Conservation (phyloP, 2,113 vertebrate species). For the Phylloscopus whistleri region DNA sequence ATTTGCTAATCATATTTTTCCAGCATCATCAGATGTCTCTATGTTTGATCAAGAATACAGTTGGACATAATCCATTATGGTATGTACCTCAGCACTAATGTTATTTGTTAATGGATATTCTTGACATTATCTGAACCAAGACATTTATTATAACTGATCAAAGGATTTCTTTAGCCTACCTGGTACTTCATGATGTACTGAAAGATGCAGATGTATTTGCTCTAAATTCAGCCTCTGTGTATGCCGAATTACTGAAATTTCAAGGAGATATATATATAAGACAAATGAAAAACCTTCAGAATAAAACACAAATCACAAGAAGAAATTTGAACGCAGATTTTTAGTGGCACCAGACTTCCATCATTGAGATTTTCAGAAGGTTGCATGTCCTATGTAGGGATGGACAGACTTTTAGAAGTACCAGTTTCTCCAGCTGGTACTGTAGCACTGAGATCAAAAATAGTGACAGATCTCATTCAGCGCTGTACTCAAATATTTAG, state of each 20-base stretch:
- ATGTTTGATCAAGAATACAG: not conserved
- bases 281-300: not conserved
- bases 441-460: not conserved
- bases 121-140: not conserved
- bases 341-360: not conserved
- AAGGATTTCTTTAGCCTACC: not conserved
- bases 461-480: not conserved
- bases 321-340: not conserved
- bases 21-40: not conserved
- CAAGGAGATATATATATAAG: not conserved
- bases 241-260: not conserved
- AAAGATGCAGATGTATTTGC: not conserved
- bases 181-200: not conserved
- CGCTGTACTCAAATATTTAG: not conserved
- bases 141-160: not conserved
- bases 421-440: not conserved
- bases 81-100: not conserved
- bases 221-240: not conserved
- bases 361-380: not conserved
- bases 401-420: not conserved
- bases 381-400: not conserved
- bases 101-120: not conserved
- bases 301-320: not conserved
- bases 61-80: not conserved
- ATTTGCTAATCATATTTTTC: slow-evolving; percentile 17